Evolutionary conservation across 92 coral and sea anemone species (phyloP).

Genomic region (Epizoanthus illoricatus): DNA sequence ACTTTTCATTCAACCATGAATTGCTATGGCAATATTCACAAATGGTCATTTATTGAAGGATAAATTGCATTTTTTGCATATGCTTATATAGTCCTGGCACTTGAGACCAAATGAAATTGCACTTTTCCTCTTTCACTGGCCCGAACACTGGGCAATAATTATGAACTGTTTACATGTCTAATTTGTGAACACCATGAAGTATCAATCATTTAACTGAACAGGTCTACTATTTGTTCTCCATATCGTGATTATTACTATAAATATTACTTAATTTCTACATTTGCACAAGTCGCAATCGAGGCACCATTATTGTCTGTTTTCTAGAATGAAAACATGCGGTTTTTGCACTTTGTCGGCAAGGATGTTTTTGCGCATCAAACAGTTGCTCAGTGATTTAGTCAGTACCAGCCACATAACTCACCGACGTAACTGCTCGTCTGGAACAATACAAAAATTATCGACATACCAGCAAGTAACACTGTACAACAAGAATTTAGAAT

Average conservation of each 20-base stretch:
- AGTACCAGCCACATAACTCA: background rate
- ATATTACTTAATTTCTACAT: background rate
- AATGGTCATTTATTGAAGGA: conserved; percentile 6
- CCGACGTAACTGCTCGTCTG: background rate
- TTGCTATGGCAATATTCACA: conserved; percentile 6
- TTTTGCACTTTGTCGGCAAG: background rate
- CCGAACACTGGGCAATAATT: conserved; percentile 8
- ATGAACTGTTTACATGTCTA: conserved; percentile 27
- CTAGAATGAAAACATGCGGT: background rate
- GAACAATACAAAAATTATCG: background rate
- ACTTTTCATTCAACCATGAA: background rate
- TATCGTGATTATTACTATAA: background rate
- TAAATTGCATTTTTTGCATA: background rate
- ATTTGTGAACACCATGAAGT: conserved; percentile 39
- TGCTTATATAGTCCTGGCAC: background rate
- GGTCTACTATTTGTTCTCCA: background rate
- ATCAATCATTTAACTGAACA: conserved; percentile 45
- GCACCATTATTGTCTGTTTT: background rate
- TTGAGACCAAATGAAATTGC: background rate
- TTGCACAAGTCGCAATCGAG: background rate
- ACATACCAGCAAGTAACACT: background rate
- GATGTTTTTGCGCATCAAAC: background rate
- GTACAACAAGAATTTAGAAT: background rate
- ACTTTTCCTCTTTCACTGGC: background rate
- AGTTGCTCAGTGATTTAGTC: conserved; percentile 11